Evolutionary conservation across 2,888 invertebrate genomes (phyloP), one percentile per base, ranked within the genome.

Genomic region (Hemaris fuciformis): DNA sequence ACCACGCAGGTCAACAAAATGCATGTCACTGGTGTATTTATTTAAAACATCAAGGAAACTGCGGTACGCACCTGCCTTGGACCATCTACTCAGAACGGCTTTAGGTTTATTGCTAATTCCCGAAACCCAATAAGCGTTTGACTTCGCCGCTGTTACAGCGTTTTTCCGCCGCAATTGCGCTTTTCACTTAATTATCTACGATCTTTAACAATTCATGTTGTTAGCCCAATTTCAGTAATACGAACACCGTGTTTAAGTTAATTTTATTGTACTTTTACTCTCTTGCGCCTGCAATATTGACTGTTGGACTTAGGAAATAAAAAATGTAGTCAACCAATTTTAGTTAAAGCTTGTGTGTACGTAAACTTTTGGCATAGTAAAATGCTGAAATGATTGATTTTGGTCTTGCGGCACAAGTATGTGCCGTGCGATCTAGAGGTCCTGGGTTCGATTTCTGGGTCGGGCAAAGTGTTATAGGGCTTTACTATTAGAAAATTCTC

Each of bases 31-130:
- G n/a, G n/a, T n/a, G n/a, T n/a, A n/a, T n/a, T n/a, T n/a, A n/a
- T n/a, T n/a, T n/a, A n/a, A 34, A 13, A 38, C 38, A 38, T n/a
- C 10, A n/a, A n/a, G n/a, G n/a, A 25, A 48, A 0, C 15, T 7
- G 4, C 53, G 1, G 2, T 18, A 4, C 15, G 18, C 41, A 3
- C 7, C 2, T 27, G 2, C 18, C 72, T 68, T 76, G 64, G 68
- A 67, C 73, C 63, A 66, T 57, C 41, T 62, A 61, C 62, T 60
- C 23, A 22, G 25, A 38, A 64, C 62, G 61, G 59, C 64, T 60
- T 57, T 59, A 76, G 70, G 69, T 84, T 83, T 84, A 84, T 83
- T 77, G 81, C 79, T 85, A 83, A 85, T 85, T 81, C 79, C 79
- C 79, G 73, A 80, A 81, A 77, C 77, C 80, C 81, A 84, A 85